Evolutionary conservation across 2,797 vertebrate species (phyloP), one percentile per base, ranked within the genome.

Genomic region (Phylloscopus collybita): DNA sequence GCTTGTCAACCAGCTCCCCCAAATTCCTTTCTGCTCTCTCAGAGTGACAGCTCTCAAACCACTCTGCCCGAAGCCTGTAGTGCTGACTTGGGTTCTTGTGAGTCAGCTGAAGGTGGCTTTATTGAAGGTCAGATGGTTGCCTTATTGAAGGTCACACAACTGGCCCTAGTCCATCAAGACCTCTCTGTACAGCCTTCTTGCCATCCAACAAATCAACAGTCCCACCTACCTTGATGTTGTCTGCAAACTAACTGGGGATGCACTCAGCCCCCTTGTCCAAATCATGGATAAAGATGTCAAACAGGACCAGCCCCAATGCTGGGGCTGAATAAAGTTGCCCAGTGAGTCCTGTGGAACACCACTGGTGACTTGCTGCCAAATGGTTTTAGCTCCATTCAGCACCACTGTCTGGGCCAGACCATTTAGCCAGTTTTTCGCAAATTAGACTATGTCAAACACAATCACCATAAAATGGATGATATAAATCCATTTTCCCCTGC

Each of bases 191-290:
- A 74, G 18, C 16, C 13, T 56, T 69, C 18, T 18, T 0, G 0
- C 22, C 30, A 42, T 49, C 16, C 42, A 60, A 20, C n/a, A 67
- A 73, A 36, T 36, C 54, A 60, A 13, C 17, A 23, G 20, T 47
- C 13, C 42, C 16, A 23, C 18, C 7, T 27, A 36, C 23, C 34
- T 13, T 32, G 34, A 30, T 19, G 25, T 6, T 54, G 11, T 32
- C 34, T 56, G 13, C 0, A 0, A 81, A 22, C 6, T 40, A 53
- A 11, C 15, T 0, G 1, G 17, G 26, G 12, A 16, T 27, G 6
- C 22, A 54, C 18, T 61, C 47, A 61, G 18, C 2, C 8, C 14
- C 15, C 34, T 49, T 22, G 21, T 34, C 47, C 25, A 42, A 62
- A 56, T 36, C 8, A 5, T 36, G 26, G 42, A 13, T 42, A 36